phyloP scores from a whole-genome alignment of 2,797 vertebrate genomes.

The Coendou prehensilis region DNA sequence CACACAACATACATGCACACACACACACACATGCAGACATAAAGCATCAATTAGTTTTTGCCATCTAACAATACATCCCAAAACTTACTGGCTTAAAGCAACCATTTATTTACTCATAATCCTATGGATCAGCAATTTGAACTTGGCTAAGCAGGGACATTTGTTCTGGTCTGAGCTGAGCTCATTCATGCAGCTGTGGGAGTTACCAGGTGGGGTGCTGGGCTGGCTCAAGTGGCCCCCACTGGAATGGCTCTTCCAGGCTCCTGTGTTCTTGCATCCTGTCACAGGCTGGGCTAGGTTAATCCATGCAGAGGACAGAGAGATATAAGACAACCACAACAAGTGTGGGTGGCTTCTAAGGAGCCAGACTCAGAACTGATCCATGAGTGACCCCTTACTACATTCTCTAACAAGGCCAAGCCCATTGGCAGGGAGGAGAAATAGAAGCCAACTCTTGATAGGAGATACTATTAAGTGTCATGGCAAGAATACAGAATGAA shows the following conservation, averaged over 20 bases:
- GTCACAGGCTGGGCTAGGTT: background rate
- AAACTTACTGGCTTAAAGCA: background rate
- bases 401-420: background rate
- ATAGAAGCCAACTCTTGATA: background rate
- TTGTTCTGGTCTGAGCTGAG: background rate
- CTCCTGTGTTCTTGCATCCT: background rate
- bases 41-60: background rate
- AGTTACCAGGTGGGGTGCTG: background rate
- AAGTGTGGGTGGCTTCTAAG: background rate
- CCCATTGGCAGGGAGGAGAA: background rate
- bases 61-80: slow-evolving; percentile 39
- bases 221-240: background rate
- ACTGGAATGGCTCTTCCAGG: background rate
- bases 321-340: too few relatives aligned
- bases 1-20: background rate
- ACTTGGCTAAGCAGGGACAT: background rate
- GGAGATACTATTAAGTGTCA: background rate
- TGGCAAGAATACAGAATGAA: background rate
- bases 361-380: background rate
- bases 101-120: background rate
- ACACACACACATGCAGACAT: background rate
- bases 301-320: background rate
- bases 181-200: background rate
- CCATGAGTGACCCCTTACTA: rapidly evolving
- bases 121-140: background rate